These are phyloP conservation scores for Baryphthengus martii DNA, from an alignment of 2,113 vertebrate genomes.

Conservation along the genomic window DNA sequence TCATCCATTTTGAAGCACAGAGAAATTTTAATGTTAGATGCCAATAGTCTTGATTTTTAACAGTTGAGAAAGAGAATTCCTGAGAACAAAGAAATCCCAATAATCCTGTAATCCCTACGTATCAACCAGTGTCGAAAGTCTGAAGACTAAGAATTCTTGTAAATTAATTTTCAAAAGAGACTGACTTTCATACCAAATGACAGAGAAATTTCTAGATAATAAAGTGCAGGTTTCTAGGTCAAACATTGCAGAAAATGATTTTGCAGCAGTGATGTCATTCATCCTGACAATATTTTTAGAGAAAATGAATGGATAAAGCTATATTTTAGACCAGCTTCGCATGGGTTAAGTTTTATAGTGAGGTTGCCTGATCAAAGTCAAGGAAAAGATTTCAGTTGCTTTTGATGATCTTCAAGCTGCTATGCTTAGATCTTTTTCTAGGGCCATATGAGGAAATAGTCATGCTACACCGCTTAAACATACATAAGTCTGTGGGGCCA, in stretches of 20 bases:
- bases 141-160: neutral
- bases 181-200: neutral
- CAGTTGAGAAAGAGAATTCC: neutral
- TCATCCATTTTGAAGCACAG: neutral
- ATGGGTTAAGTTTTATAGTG: neutral
- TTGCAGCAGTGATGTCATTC: neutral
- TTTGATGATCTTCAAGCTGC: neutral
- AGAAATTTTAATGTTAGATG: neutral
- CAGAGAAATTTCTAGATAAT: neutral
- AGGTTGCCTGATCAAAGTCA: neutral
- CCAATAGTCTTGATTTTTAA: neutral
- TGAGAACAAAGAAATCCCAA: neutral
- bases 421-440: neutral
- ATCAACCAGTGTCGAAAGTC: neutral
- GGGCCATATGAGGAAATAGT: neutral
- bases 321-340: neutral
- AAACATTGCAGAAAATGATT: neutral
- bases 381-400: neutral
- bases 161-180: neutral
- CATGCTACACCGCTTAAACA: too few species aligned
- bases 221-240: neutral
- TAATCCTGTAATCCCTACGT: constrained; percentile 2
- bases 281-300: neutral
- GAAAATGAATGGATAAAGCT: neutral
- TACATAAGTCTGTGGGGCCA: too few species aligned